Base-by-base conservation (phyloP, 2,888 invertebrate genomes). In the Aspidiotus rigidus region DNA sequence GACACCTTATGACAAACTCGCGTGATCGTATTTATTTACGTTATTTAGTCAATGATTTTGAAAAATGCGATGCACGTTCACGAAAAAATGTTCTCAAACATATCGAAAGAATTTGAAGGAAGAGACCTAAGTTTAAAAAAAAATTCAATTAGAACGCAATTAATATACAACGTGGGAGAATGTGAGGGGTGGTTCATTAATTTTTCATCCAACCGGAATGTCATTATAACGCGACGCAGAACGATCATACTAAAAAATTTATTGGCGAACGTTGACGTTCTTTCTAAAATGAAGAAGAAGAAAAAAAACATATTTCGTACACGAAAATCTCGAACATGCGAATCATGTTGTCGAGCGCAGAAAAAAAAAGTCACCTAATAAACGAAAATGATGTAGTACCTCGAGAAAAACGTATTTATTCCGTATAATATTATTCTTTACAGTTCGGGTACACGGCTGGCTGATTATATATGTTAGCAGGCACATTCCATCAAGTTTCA, bases 391-490 rank as follows among this genome's bases (percentile, higher is more conserved):
- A 55, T 55, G 56, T 16, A n/a, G 56, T 16, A 55, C 15, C 16
- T 39, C 17, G 16, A 42, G 57, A 64, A 64, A 64, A 56, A 15
- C 17, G 16, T 15, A 13, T 7, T 64, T 64, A 40, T 64, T 64
- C 11, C 55, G 40, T 15, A 40, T 64, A 39, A 40, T 40, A 17
- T 53, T 40, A 64, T 28, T 49, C 17, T 17, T 15, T 16, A 55
- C 17, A 55, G 64, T 39, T 54, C 54, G 42, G 54, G 42, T 56
- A 17, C 64, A 64, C 64, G 64, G 55, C 64, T 64, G 56, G 64
- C 57, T 64, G 64, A 57, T 64, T 64, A 64, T 64, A 64, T 64
- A 64, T 64, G 64, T 64, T 64, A 64, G 64, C 64, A 64, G 56
- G 44, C 64, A 56, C 57, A 64, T 56, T 64, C 57, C 57, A 44